A percentile compares a stretch with the other conserved stretches of the same genome.
Evolutionary conservation across 2,888 invertebrate genomes (phyloP).

Genomic region (Hypercompe scribonia): DNA sequence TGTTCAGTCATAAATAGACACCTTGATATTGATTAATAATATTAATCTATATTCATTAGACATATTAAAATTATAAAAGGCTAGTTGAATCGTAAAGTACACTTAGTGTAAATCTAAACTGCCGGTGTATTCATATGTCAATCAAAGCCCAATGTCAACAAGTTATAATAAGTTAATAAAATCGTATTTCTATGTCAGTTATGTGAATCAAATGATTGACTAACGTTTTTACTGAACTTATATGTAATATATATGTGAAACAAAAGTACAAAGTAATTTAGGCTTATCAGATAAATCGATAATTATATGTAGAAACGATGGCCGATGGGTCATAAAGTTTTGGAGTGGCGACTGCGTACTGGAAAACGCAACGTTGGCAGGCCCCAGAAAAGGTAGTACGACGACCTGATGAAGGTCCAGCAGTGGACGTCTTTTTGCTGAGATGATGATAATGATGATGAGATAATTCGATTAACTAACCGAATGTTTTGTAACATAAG

Average conservation of each 20-base stretch:
- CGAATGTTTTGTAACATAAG: too few relatives aligned
- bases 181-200: constrained; percentile 15
- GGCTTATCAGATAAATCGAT: too few relatives aligned
- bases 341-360: too few relatives aligned
- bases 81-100: neutral
- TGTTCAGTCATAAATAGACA: neutral
- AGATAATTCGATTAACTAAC: too few relatives aligned
- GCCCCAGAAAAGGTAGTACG: too few relatives aligned
- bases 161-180: constrained; percentile 24
- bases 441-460: too few relatives aligned
- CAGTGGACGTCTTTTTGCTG: too few relatives aligned
- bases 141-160: constrained; percentile 31
- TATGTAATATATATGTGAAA: neutral
- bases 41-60: neutral
- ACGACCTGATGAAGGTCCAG: too few relatives aligned
- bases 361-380: too few relatives aligned
- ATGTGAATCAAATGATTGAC: neutral
- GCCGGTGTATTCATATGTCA: constrained; percentile 32
- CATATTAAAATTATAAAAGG: neutral
- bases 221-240: constrained; percentile 1
- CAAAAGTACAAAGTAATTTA: neutral
- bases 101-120: constrained; percentile 6
- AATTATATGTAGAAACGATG: too few relatives aligned
- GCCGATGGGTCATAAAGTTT: too few relatives aligned
- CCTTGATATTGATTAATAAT: neutral